Evolutionary conservation across 2,797 vertebrate species (phyloP), one percentile per base, ranked within the genome.

Genomic region (Vultur gryphus): DNA sequence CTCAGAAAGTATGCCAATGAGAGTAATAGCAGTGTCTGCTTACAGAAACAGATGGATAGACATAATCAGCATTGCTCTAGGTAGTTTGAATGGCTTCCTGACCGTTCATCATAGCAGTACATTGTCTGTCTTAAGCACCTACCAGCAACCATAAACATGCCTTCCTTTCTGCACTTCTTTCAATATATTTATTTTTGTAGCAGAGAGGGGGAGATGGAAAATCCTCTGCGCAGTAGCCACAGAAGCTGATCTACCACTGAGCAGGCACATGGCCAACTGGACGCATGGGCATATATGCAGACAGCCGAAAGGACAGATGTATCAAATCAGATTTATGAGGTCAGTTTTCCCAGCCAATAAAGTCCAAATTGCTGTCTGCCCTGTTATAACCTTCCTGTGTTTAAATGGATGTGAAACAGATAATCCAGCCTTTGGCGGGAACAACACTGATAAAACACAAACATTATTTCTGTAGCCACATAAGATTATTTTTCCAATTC

Each of bases 311-410:
- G 93, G 97, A 98, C 98, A 98, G 98, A 98, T 98, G 98, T 95
- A 98, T 97, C 97, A 97, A 96, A 97, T 98, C 98, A 98, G 97
- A 98, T 98, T 98, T 98, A 98, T 97, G 94, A 94, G 97, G 96
- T 95, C 97, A 94, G 95, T 97, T 98, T 98, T 98, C 98, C 98
- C 98, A 97, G 97, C 97, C 97, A 95, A 87, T 95, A 93, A 94
- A 97, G 95, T 92, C 97, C 97, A 98, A 97, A 98, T 94, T 98
- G 97, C 97, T 98, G 98, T 98, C 98, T 97, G 96, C 97, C 97
- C 89, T 89, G 21, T 96, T 96, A 57, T 96, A 98, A 97, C 97
- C 96, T 97, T 96, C 92, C 97, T 97, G 92, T 93, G 92, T 95
- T 97, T 95, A 97, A 96, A 98, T 96, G 97, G 96, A 98, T 96